Evolutionary conservation across 2,888 invertebrate genomes (phyloP), one percentile per base, ranked within the genome.

Genomic region (Cerastis rubricosa): DNA sequence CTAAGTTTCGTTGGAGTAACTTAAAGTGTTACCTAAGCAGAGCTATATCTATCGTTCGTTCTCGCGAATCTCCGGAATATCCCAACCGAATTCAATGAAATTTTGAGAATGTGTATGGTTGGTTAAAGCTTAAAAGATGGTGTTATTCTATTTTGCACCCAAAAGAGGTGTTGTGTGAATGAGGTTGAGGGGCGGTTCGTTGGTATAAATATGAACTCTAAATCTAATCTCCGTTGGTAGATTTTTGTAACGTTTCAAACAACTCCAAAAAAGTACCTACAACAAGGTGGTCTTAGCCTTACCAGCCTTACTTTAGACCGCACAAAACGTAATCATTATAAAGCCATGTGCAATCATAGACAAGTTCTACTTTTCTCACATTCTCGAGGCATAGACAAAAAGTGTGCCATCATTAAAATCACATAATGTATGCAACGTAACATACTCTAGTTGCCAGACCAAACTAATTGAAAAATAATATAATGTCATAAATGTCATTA

Each of bases 401-500:
- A 83, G n/a, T 73, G 71, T 73, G 73, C 63, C 75, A 61, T 82
- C 83, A 84, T 85, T 85, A 74, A 64, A 71, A 72, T 75, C 78
- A 71, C 83, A 84, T 84, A 85, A 84, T 82, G 78, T 72, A 83
- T 74, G 70, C 83, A 78, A 82, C 72, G 83, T 82, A 81, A 85
- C 82, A 61, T 68, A 73, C 67, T 57, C 59, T 59, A 69, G 29
- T 71, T 74, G 82, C 71, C 71, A 85, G 59, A 45, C 2, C 3
- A 5, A 19, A 49, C 9, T 8, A 2, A 61, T 59, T 17, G 0
- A 25, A 79, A 63, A 22, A 59, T 43, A 35, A 2, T 35, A 35
- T 35, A 3, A 35, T 35, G 35, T 35, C 35, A 3, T 35, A 35
- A 35, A 35, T 35, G 35, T 35, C 35, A 35, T 35, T 35, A 35